Percentiles rank a stretch among this genome's conserved stretches.
These are phyloP conservation scores for Netelia virgata DNA, from an alignment of 2,888 invertebrate species.

Conservation along the genomic window DNA sequence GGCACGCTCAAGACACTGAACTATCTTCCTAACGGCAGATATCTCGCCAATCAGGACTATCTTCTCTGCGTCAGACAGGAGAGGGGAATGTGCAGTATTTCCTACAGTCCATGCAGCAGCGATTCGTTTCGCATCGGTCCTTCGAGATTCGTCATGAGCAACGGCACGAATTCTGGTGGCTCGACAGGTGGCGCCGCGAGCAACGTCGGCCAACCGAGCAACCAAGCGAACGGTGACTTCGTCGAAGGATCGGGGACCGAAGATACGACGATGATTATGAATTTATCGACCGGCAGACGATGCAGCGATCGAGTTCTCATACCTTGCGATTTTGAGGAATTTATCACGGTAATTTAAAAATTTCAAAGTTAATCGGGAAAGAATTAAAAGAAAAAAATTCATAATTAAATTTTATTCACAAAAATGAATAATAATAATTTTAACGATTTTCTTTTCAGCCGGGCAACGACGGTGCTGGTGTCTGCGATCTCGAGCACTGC, in stretches of 20 bases:
- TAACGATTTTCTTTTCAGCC: constrained; percentile 84
- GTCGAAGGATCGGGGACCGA: constrained; percentile 83
- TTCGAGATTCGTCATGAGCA: constrained; percentile 71
- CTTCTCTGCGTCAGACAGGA: constrained; percentile 91
- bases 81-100: constrained; percentile 90
- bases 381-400: not conserved
- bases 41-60: constrained; percentile 92
- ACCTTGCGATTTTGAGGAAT: constrained; percentile 94
- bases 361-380: not conserved
- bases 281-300: constrained; percentile 83
- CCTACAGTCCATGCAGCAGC: constrained; percentile 91
- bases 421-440: not conserved
- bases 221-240: constrained; percentile 69
- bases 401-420: not conserved
- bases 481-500: constrained; percentile 93
- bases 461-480: constrained; percentile 87
- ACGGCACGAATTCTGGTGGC: constrained; percentile 19
- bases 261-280: constrained; percentile 82
- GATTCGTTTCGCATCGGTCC: constrained; percentile 92
- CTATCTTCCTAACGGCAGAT: constrained; percentile 93
- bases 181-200: constrained; percentile 29
- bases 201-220: constrained; percentile 44
- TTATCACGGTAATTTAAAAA: constrained; percentile 87
- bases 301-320: constrained; percentile 92
- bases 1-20: constrained; percentile 92